Percentiles rank a stretch among this genome's conserved stretches.
These are phyloP conservation scores for Columba livia DNA, from an alignment of 2,113 vertebrate genomes.

Conservation along the genomic window DNA sequence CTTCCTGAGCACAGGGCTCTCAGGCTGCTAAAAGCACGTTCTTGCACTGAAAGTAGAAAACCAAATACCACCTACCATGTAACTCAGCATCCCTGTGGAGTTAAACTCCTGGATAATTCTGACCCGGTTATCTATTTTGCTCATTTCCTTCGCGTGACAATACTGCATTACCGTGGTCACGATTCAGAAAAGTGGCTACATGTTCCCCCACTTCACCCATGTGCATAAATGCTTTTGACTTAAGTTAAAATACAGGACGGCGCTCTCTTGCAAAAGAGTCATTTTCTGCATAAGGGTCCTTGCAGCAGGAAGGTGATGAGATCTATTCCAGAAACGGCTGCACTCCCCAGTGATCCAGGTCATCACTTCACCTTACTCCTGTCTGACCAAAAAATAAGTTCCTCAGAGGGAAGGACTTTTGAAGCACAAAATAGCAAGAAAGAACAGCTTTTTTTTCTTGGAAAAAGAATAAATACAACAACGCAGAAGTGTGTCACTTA, in stretches of 20 bases:
- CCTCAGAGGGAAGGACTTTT: background rate
- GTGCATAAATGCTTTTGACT: background rate
- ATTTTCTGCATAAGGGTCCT: background rate
- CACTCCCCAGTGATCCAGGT: background rate
- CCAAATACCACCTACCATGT: background rate
- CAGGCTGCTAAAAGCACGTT: background rate
- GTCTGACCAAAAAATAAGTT: background rate
- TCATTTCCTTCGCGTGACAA: background rate
- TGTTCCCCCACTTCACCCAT: background rate
- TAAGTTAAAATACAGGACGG: background rate
- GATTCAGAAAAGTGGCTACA: background rate
- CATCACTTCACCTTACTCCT: background rate
- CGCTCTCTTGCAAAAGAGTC: background rate
- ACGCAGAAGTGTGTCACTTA: background rate
- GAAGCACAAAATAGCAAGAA: background rate
- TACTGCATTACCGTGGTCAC: background rate
- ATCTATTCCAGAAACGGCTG: background rate
- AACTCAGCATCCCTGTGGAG: background rate
- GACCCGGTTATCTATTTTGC: background rate
- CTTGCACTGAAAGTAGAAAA: background rate
- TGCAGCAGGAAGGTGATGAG: background rate
- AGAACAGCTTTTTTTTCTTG: background rate
- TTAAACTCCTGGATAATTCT: slow-evolving; percentile 30
- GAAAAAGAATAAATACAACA: background rate
- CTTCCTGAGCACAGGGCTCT: background rate